Percentiles rank a stretch among this genome's conserved stretches.
phyloP scores from a whole-genome alignment of 2,797 vertebrate genomes.

The Myotis vivesi region DNA sequence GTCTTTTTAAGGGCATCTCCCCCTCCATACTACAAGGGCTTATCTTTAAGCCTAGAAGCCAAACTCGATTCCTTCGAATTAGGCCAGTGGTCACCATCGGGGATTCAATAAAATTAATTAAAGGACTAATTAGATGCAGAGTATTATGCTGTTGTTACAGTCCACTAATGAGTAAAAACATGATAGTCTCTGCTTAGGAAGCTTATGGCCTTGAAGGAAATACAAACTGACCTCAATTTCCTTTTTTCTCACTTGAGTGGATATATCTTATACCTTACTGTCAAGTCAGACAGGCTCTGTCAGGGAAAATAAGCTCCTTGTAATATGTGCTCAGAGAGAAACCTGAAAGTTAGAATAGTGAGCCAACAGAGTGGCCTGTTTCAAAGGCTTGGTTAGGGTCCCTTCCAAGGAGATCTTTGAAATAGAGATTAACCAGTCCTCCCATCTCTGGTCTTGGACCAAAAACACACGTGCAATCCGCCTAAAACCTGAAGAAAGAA shows the following conservation, averaged over 20 bases:
- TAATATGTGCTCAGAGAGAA: conserved; percentile 32
- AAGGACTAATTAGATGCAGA: conserved; percentile 62
- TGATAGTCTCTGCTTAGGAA: conserved; percentile 34
- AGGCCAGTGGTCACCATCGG: conserved; percentile 21
- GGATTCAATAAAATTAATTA: conserved; percentile 53
- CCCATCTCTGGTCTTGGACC: not conserved
- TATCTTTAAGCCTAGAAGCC: conserved; percentile 38
- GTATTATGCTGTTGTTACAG: conserved; percentile 12
- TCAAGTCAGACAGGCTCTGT: conserved; percentile 60
- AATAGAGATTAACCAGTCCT: not conserved
- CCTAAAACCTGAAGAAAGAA: not conserved
- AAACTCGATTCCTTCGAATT: not conserved
- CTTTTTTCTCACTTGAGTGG: conserved; percentile 73
- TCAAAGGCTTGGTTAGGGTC: not conserved
- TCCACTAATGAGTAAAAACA: conserved; percentile 1
- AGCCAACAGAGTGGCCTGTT: not conserved
- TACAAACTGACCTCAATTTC: conserved; percentile 74
- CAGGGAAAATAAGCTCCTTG: conserved; percentile 44
- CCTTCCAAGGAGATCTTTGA: not conserved
- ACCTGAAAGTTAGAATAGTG: not conserved
- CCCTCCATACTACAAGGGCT: not conserved
- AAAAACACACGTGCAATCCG: not conserved
- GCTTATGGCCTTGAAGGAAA: conserved; percentile 68
- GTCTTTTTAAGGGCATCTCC: not conserved
- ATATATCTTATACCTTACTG: conserved; percentile 42